Evolutionary conservation across 1,140 invertebrate genomes (phyloP).

Genomic region (Periplaneta americana): DNA sequence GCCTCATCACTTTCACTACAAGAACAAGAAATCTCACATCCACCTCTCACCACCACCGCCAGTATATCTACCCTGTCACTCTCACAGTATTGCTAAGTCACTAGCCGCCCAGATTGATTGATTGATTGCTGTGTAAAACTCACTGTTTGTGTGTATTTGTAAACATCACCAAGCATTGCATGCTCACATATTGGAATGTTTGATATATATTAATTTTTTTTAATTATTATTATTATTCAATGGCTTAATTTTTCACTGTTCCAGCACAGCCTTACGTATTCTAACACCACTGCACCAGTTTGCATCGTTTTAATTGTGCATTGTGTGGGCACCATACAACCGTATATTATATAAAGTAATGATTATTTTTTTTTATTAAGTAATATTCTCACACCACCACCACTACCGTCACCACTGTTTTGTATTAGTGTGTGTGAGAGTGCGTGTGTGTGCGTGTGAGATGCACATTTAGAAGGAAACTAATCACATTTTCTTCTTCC

Average conservation of each 20-base stretch:
- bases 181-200: slow-evolving; percentile 18
- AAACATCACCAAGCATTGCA: slow-evolving; percentile 17
- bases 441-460: slow-evolving; percentile 20
- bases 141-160: slow-evolving; percentile 14
- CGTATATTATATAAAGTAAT: slow-evolving; percentile 12
- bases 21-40: background rate
- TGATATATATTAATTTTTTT: slow-evolving; percentile 14
- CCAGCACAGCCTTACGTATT: slow-evolving; percentile 20
- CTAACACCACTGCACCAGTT: slow-evolving; percentile 20
- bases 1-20: background rate
- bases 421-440: slow-evolving; percentile 19
- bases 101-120: too few species aligned
- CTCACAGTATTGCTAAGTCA: too few species aligned
- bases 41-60: background rate
- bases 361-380: slow-evolving; percentile 5
- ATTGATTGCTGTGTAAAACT: background rate
- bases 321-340: slow-evolving; percentile 17
- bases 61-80: background rate
- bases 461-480: slow-evolving; percentile 13
- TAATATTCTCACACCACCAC: slow-evolving; percentile 8
- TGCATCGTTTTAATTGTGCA: slow-evolving; percentile 21
- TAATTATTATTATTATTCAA: slow-evolving; percentile 17
- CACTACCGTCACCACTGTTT: slow-evolving; percentile 4
- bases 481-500: background rate
- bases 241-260: slow-evolving; percentile 21